Percentiles rank a stretch among this genome's conserved stretches.
Evolutionary conservation across 2,888 invertebrate genomes (phyloP).

Genomic region (Terebella lapidaria): DNA sequence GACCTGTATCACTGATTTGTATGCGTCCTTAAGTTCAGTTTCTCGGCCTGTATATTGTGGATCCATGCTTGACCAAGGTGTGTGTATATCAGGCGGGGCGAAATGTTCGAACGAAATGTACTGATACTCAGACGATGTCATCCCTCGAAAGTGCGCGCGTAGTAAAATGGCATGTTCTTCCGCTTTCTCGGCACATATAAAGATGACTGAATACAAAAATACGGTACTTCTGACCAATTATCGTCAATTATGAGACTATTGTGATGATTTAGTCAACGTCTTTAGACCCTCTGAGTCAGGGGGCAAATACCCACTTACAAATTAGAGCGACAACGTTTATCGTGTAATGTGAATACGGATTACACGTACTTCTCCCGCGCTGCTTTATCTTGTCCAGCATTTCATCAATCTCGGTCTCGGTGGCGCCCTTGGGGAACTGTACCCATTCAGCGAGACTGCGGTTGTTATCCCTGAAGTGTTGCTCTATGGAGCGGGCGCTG

Average conservation of each 20-base stretch:
- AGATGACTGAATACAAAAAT: conserved; percentile 35
- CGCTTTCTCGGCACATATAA: conserved; percentile 30
- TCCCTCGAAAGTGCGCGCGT: conserved; percentile 26
- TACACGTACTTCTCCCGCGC: conserved; percentile 31
- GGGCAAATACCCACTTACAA: not conserved
- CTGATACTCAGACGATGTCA: conserved; percentile 31
- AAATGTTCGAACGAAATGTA: conserved; percentile 34
- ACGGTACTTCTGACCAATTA: too few relatives aligned
- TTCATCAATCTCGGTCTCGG: conserved; percentile 26
- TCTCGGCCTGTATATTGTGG: too few relatives aligned
- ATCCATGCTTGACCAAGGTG: conserved; percentile 32
- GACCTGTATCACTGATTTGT: not conserved
- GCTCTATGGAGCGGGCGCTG: conserved; percentile 24
- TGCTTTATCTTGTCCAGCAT: conserved; percentile 26
- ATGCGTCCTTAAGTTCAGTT: not conserved
- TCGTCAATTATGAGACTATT: too few relatives aligned
- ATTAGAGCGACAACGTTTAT: too few relatives aligned
- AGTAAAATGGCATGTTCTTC: conserved; percentile 28
- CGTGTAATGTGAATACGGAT: too few relatives aligned
- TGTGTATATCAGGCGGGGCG: conserved; percentile 26
- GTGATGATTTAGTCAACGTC: too few relatives aligned
- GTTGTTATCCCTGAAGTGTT: conserved; percentile 24
- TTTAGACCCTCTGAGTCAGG: too few relatives aligned
- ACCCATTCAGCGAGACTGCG: conserved; percentile 32
- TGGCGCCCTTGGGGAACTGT: conserved; percentile 25